Evolutionary conservation across 1,140 invertebrate genomes (phyloP), one percentile per base, ranked within the genome.

Genomic region (Tribolium madens): DNA sequence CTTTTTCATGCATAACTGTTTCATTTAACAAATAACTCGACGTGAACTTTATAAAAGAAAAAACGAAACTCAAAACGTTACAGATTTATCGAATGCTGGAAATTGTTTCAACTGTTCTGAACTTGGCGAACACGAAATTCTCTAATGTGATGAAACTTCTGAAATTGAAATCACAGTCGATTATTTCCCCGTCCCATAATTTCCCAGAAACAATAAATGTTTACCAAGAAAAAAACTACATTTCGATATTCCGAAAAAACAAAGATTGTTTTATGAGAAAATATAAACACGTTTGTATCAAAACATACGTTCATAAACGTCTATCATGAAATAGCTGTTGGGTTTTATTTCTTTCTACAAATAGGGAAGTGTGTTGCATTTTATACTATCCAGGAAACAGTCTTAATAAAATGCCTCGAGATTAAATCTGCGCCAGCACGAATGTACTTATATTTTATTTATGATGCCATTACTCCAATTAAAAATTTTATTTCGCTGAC

Each of bases 81-180:
- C 57, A 64, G 57, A 64, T 64, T 64, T 64, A 64, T 64, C 26
- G 57, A 64, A 64, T 64, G 57, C 57, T 64, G 57, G 26, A 64
- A 64, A 64, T 64, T 64, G 57, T 64, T 64, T 64, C 57, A 64
- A 64, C 57, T 33, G 21, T 64, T 31, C 57, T 33, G 26, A 64
- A 64, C 57, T 64, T 31, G 31, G 57, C 10, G 36, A 64, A 64
- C 57, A 64, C 57, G 57, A 64, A 64, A 64, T 64, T 64, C 57
- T 64, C 57, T 64, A 64, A 64, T 64, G 57, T 64, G 57, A 64
- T 64, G 57, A 64, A 64, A 64, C 57, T 64, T 64, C 26, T 64
- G 6, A 13, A 64, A 64, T 64, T 64, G 57, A 64, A 64, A 64
- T 64, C 57, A 64, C 57, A 64, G 57, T 31, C 57, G 57, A 64